Conservation (phyloP, 92 coral and sea anemone genomes). For the Parazoanthus atlanticus region DNA sequence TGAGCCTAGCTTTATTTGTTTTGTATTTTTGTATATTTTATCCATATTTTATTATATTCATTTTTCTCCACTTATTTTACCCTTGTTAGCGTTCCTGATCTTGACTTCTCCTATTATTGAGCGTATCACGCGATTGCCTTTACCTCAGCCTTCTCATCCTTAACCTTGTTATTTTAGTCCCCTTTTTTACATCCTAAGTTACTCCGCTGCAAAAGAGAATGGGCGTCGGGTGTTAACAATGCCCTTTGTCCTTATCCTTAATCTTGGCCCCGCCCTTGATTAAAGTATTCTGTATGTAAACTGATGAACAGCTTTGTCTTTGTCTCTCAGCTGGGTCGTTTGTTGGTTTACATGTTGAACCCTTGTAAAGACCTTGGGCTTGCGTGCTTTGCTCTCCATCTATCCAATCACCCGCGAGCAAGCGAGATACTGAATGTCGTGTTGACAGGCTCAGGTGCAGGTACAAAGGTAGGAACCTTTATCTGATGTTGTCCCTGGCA, state of each 20-base stretch:
- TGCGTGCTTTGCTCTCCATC: constrained; percentile 76
- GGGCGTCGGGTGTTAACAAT: neutral
- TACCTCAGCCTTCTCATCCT: no score
- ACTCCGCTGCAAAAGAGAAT: no score
- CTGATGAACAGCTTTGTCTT: neutral
- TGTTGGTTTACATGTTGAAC: constrained; percentile 77
- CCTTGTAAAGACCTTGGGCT: constrained; percentile 67
- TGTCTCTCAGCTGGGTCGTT: constrained; percentile 67
- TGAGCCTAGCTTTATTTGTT: neutral
- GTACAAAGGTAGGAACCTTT: constrained; percentile 72
- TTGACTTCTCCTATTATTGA: neutral
- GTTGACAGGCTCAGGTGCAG: constrained; percentile 67
- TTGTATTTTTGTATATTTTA: no score
- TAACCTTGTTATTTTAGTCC: neutral
- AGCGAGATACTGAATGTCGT: constrained; percentile 68
- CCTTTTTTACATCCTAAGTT: no score
- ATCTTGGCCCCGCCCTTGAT: neutral
- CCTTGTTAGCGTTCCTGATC: neutral
- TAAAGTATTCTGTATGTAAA: neutral
- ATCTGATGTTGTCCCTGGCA: neutral
- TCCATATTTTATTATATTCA: neutral
- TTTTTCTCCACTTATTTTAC: neutral
- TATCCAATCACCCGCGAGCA: constrained; percentile 74
- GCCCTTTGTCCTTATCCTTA: neutral
- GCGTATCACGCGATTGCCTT: no score